Percentiles rank a stretch among this genome's conserved stretches.
phyloP scores from a whole-genome alignment of 1,140 invertebrate genomes.

The Solen grandis region DNA sequence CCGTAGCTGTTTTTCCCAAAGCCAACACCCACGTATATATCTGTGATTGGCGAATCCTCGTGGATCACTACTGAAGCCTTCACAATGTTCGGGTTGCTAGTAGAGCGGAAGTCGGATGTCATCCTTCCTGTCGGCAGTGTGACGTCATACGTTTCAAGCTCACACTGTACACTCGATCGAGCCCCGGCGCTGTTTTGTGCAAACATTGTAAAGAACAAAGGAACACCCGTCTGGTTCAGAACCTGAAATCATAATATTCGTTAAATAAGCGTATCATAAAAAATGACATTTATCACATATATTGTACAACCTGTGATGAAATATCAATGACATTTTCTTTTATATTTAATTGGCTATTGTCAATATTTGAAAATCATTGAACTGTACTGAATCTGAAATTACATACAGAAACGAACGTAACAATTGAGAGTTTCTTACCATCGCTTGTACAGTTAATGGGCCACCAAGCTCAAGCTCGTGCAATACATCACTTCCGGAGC shows the following conservation, averaged over 20 bases:
- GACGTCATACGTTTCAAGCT: conserved; percentile 63
- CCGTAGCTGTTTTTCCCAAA: conserved; percentile 56
- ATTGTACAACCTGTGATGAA: no score
- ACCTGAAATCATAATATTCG: background rate
- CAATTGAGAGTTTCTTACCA: no score
- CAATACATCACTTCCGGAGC: conserved; percentile 16
- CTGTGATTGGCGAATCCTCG: conserved; percentile 61
- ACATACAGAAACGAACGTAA: no score
- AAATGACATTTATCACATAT: no score
- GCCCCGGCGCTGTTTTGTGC: conserved; percentile 60
- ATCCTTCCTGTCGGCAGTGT: conserved; percentile 62
- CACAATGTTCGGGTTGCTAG: conserved; percentile 56
- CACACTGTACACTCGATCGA: conserved; percentile 48
- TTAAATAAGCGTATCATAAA: no score
- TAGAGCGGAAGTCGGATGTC: conserved; percentile 51
- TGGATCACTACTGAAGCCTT: conserved; percentile 56
- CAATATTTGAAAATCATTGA: no score
- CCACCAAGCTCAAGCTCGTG: conserved; percentile 27
- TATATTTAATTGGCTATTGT: no score
- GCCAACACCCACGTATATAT: conserved; percentile 51
- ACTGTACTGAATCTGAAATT: no score
- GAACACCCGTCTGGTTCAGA: conserved; percentile 9
- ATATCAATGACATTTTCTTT: no score
- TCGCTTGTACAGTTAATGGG: background rate
- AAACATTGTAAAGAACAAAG: conserved; percentile 60